Conservation (phyloP, 2,888 invertebrate species). For the Ischnura elegans region DNA sequence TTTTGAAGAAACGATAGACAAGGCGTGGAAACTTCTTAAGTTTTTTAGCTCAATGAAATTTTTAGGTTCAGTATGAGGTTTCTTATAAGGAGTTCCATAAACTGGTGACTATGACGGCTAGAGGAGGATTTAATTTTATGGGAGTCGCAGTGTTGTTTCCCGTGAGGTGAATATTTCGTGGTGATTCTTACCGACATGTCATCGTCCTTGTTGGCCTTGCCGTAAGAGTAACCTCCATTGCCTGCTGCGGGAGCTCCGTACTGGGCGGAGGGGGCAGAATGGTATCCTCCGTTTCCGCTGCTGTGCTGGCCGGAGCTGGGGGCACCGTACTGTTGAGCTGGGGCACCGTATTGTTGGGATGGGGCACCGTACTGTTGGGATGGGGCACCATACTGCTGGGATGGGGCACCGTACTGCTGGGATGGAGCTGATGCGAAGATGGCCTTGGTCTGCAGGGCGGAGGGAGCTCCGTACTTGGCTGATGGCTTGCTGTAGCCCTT, state of each 20-base stretch:
- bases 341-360: slow-evolving; percentile 14
- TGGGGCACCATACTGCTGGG: neutral
- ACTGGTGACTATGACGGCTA: too few relatives aligned
- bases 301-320: slow-evolving; percentile 72
- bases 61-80: too few relatives aligned
- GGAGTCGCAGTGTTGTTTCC: too few relatives aligned
- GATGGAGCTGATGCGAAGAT: slow-evolving; percentile 74
- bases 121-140: too few relatives aligned
- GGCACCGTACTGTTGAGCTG: slow-evolving; percentile 68
- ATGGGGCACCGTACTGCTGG: slow-evolving; percentile 78
- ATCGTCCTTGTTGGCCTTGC: slow-evolving; percentile 11
- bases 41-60: too few relatives aligned
- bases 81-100: too few relatives aligned
- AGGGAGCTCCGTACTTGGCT: slow-evolving; percentile 46
- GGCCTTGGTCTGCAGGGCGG: slow-evolving; percentile 20
- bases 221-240: slow-evolving; percentile 13
- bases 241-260: slow-evolving; percentile 77
- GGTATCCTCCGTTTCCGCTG: slow-evolving; percentile 66
- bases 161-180: too few relatives aligned
- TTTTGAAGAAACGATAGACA: too few relatives aligned
- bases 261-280: slow-evolving; percentile 76
- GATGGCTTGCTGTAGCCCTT: slow-evolving; percentile 18
- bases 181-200: slow-evolving; percentile 68
- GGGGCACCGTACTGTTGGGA: slow-evolving; percentile 1
- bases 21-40: too few relatives aligned